Evolutionary conservation across 92 coral and sea anemone species (phyloP).

Genomic region (Paragorgia papillata): DNA sequence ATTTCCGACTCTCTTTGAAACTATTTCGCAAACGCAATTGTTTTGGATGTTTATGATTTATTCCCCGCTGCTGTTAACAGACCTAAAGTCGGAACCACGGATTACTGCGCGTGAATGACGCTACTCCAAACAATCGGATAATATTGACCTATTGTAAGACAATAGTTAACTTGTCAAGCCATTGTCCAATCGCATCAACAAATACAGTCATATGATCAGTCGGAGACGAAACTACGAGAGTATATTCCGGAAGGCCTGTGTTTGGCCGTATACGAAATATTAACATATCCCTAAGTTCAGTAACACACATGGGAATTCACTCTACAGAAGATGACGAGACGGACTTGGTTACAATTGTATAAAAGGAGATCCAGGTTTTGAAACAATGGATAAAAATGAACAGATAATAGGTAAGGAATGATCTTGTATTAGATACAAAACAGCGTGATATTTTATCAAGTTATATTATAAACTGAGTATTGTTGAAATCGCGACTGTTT

Average conservation of each 20-base stretch:
- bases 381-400: conserved; percentile 33
- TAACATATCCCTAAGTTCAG: conserved; percentile 16
- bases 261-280: conserved; percentile 24
- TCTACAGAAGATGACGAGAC: neutral
- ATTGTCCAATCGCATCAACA: conserved; percentile 8
- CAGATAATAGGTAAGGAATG: conserved; percentile 20
- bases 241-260: neutral
- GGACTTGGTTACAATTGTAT: neutral
- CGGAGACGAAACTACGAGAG: neutral
- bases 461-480: conserved; percentile 9
- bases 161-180: neutral
- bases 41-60: neutral
- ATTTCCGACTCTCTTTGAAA: neutral
- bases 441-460: neutral
- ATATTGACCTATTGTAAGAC: neutral
- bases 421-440: neutral
- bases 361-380: neutral
- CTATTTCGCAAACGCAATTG: neutral
- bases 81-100: neutral
- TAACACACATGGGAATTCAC: neutral
- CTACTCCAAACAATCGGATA: neutral
- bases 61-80: neutral
- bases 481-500: conserved; percentile 10
- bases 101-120: neutral
- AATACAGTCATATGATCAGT: neutral